These are phyloP conservation scores for Sebastes ruberrimus DNA, from an alignment of 2,797 vertebrate genomes.

Conservation along the genomic window DNA sequence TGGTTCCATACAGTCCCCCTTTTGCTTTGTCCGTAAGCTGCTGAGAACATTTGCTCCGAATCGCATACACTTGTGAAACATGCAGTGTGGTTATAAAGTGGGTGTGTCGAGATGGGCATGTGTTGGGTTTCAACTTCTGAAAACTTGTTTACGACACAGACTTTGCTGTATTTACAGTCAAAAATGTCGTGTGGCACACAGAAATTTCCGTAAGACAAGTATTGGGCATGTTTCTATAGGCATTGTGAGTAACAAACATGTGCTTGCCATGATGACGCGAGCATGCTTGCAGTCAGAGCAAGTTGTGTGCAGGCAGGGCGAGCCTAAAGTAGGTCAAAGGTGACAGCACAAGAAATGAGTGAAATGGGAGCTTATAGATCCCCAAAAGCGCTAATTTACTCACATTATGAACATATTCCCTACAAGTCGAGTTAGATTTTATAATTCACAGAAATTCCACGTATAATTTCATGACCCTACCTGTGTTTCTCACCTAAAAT, in stretches of 20 bases:
- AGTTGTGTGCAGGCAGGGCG: neutral
- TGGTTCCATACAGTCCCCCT: neutral
- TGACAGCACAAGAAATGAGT: conserved; percentile 47
- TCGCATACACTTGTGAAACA: neutral
- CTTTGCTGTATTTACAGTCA: neutral
- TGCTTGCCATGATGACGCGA: neutral
- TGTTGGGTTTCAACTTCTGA: neutral
- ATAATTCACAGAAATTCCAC: neutral
- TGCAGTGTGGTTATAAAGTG: neutral
- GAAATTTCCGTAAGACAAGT: neutral
- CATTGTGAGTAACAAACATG: neutral
- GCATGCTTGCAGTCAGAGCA: conserved; percentile 6
- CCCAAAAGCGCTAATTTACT: neutral
- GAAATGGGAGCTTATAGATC: neutral
- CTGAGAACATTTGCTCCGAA: conserved; percentile 3
- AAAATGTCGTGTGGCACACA: neutral
- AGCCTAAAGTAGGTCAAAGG: conserved; percentile 77
- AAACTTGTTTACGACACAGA: neutral
- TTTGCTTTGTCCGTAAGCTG: neutral
- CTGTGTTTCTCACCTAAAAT: neutral
- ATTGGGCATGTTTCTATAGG: neutral
- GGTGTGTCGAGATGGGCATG: neutral
- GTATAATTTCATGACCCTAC: neutral
- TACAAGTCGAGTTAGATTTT: neutral
- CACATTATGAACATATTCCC: neutral